Evolutionary conservation across 2,888 invertebrate genomes (phyloP).

Genomic region (Thumatha senex): DNA sequence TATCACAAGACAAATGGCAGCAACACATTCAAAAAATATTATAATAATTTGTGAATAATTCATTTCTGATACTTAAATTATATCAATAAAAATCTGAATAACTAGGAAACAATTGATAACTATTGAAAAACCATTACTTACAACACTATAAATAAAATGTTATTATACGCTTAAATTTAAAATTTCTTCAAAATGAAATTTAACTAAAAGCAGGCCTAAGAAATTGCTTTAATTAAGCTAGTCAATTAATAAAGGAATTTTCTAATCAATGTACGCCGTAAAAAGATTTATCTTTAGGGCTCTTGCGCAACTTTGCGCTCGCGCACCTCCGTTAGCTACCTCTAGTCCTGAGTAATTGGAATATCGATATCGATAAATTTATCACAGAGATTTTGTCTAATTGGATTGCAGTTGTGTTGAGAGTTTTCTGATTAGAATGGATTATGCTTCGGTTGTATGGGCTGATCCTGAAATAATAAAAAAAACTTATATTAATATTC

Average conservation of each 20-base stretch:
- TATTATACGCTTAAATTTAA: constrained; percentile 1
- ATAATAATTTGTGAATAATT: constrained; percentile 9
- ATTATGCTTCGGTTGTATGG: background rate
- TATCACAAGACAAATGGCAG: constrained; percentile 6
- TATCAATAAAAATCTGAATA: background rate
- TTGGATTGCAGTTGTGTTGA: constrained; percentile 25
- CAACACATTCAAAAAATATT: constrained; percentile 7
- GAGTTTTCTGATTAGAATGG: constrained; percentile 24
- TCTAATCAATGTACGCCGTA: constrained; percentile 75
- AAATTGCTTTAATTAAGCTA: constrained; percentile 66
- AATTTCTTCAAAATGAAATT: constrained; percentile 17
- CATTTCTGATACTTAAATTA: constrained; percentile 7
- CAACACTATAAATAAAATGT: background rate
- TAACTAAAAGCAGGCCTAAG: constrained; percentile 39
- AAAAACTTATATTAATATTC: background rate
- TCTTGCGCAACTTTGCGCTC: constrained; percentile 33
- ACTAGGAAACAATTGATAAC: background rate
- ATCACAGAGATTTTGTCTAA: constrained; percentile 31
- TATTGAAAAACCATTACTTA: background rate
- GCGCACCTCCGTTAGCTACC: constrained; percentile 51
- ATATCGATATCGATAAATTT: constrained; percentile 49
- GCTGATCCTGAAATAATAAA: constrained; percentile 10
- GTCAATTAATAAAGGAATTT: constrained; percentile 78
- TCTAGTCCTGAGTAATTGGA: constrained; percentile 55
- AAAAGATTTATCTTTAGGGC: constrained; percentile 75